phyloP scores from a whole-genome alignment of 2,797 vertebrate species.

The Acipenser oxyrinchus region DNA sequence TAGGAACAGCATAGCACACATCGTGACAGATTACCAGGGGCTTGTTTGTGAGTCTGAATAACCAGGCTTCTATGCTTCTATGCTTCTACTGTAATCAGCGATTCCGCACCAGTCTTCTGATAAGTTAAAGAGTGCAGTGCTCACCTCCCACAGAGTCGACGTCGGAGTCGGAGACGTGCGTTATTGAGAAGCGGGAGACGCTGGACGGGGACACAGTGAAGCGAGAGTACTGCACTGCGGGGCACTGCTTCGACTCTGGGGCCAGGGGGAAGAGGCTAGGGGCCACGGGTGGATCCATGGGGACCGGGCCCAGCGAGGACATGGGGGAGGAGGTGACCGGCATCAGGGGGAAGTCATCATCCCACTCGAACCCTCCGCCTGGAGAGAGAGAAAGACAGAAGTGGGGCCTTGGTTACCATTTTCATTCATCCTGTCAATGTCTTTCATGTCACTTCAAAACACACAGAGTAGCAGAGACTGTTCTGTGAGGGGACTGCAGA shows the following conservation, averaged over 20 bases:
- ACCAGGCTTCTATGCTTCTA: no score
- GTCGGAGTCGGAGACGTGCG: slow-evolving; percentile 83
- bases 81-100: no score
- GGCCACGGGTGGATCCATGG: slow-evolving; percentile 23
- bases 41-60: no score
- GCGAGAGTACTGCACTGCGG: slow-evolving; percentile 61
- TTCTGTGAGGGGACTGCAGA: no score
- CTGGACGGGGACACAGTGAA: slow-evolving; percentile 83
- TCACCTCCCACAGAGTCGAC: slow-evolving; percentile 75
- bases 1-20: no score
- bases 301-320: slow-evolving; percentile 24
- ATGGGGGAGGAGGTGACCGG: slow-evolving; percentile 60
- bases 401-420: neutral
- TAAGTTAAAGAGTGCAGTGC: slow-evolving; percentile 17
- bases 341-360: slow-evolving; percentile 66
- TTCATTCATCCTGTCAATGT: neutral
- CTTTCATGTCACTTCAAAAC: no score
- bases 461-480: no score
- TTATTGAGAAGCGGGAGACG: slow-evolving; percentile 88
- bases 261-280: slow-evolving; percentile 35
- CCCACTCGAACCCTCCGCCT: slow-evolving; percentile 78
- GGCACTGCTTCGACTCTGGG: slow-evolving; percentile 42
- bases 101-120: no score
- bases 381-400: slow-evolving; percentile 10
- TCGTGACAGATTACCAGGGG: no score